Evolutionary conservation across 2,113 vertebrate species (phyloP), one percentile per base, ranked within the genome.

Genomic region (Puffinus mauretanicus): DNA sequence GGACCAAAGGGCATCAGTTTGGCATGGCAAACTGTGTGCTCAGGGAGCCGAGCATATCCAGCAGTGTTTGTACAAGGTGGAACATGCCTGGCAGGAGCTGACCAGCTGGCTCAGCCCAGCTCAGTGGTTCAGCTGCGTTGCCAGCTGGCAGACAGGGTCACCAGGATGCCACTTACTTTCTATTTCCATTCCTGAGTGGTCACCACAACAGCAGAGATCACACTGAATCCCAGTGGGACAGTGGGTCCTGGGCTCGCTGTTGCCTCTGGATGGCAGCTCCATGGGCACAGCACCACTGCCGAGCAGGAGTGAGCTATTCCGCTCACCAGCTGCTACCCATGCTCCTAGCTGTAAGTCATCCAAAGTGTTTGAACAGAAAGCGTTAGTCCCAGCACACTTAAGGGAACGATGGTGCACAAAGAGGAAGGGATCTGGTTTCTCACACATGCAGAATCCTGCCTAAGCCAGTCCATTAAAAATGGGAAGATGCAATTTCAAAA

Each of bases 191-290:
- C 49, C n/a, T 34, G 36, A 57, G 49, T 26, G 49, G 49, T 51
- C 58, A 51, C 30, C 46, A 54, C 71, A 90, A 47, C 19, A 76
- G 47, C 29, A 92, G 67, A 80, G 55, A 51, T 13, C 49, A 32
- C 29, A 71, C 29, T 27, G 40, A 82, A 77, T 49, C 25, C 36
- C 77, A 73, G 0, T 26, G 64, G 58, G 49, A 80, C 54, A 67
- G 36, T 14, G 40, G 25, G 10, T 79, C 18, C 25, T n/a, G 47
- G 38, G 26, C 55, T 78, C 0, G 0, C 36, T 3, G 3, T 9
- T 90, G 38, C 29, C 32, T 66, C 38, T 67, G 54, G 29, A 34
- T 0, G 4, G 52, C 61, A 75, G 65, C 42, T 78, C 42, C 82
- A 52, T 34, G 29, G 64, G 40, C 51, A 66, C 69, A 65, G 70